Base-by-base conservation (phyloP, 2,797 vertebrate genomes). In the Phataginus tetradactyla region DNA sequence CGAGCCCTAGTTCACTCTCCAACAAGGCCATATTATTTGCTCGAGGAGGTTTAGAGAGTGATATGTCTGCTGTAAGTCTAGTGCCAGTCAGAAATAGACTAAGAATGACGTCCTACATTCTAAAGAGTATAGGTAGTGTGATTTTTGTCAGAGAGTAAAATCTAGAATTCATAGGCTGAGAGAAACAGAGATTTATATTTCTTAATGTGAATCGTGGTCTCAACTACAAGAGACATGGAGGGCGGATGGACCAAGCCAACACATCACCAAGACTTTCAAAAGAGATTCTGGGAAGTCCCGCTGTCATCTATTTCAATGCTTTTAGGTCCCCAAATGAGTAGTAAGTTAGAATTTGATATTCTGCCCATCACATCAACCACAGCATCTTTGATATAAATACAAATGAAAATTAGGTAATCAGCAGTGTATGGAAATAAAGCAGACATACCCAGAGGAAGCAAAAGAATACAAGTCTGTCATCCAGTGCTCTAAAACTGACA, bases 171-270 rank as follows among this genome's bases (percentile, higher is more conserved):
- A 79, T 79, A 87, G 5, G 10, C 61, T 77, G 18, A 61, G 12
- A 25, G 18, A 85, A 96, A 51, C n/a, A 75, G 74, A 64, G 27
- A 91, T 88, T 88, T 83, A 57, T 23, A 29, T 69, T 91, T 96
- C 69, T 74, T 80, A 75, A 55, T 42, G 27, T 45, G 39, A 94
- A 69, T 72, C 77, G 1, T 5, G 84, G 1, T 77, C 12, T 95
- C 42, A 61, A 57, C 42, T 66, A 61, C 8, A 55, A 37, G 88
- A 57, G 32, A 34, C 2, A 11, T 4, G 23, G n/a, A 74, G 27
- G 5, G 29, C 53, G 3, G 4, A 57, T 49, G n/a, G 37, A 74
- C 23, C 20, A 74, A 69, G 37, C 2, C 2, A 45, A 64, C n/a
- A n/a, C 5, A 77, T 89, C 8, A 3, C 55, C 12, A 7, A 27